Percentiles rank a stretch among this genome's conserved stretches.
phyloP scores from a whole-genome alignment of 2,888 invertebrate species.

The Acleris sparsana region DNA sequence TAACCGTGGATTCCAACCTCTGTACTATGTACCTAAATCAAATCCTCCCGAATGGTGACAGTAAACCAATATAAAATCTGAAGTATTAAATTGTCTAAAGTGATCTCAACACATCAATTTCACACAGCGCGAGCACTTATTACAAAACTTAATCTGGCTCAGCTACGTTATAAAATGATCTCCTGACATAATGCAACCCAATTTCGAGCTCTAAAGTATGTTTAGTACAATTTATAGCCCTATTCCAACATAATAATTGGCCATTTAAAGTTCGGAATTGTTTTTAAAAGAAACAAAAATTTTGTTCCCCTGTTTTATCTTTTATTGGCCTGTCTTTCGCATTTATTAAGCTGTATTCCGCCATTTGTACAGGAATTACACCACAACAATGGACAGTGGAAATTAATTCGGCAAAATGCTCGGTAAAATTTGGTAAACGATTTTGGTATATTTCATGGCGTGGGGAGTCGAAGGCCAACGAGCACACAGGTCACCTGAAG shows the following conservation, averaged over 20 bases:
- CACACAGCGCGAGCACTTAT: slow-evolving; percentile 9
- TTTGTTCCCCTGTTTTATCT: slow-evolving; percentile 10
- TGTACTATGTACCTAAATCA: too few species aligned
- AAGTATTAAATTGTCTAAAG: neutral
- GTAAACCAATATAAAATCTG: too few species aligned
- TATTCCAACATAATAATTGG: slow-evolving; percentile 34
- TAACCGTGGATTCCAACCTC: too few species aligned
- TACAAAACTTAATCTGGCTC: slow-evolving; percentile 21
- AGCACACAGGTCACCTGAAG: too few species aligned
- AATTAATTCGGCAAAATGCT: slow-evolving; percentile 4
- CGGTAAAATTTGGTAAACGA: slow-evolving; percentile 2
- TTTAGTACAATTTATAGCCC: slow-evolving; percentile 33
- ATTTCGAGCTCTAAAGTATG: slow-evolving; percentile 29
- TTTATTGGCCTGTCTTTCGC: slow-evolving; percentile 5
- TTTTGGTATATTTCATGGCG: neutral
- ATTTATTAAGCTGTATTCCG: neutral
- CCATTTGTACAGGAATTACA: slow-evolving; percentile 12
- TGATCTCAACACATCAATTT: slow-evolving; percentile 2
- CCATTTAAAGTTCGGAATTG: slow-evolving; percentile 38
- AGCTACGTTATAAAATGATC: slow-evolving; percentile 28
- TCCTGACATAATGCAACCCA: slow-evolving; percentile 33
- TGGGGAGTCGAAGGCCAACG: too few species aligned
- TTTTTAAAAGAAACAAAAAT: slow-evolving; percentile 34
- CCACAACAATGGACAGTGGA: slow-evolving; percentile 15
- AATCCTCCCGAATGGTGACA: too few species aligned